phyloP scores from a whole-genome alignment of 2,888 invertebrate genomes.

The Tenthredo livida region DNA sequence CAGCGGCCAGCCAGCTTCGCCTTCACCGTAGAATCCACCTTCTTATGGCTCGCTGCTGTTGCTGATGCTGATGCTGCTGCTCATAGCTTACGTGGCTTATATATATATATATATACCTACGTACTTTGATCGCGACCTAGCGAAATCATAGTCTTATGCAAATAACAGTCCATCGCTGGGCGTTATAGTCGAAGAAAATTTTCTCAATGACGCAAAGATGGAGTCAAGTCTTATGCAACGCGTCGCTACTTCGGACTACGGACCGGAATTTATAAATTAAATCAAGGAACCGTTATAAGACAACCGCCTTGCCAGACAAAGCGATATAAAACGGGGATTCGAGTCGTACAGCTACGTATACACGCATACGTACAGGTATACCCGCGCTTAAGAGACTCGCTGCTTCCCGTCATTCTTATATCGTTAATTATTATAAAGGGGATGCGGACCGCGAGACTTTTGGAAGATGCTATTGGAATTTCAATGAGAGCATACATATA shows the following conservation, averaged over 20 bases:
- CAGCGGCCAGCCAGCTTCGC: slow-evolving; percentile 4
- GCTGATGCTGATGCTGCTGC: no score
- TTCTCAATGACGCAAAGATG: slow-evolving; percentile 39
- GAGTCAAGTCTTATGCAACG: slow-evolving; percentile 25
- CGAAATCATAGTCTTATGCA: slow-evolving; percentile 35
- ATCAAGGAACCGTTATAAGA: slow-evolving; percentile 45
- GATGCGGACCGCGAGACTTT: slow-evolving; percentile 19
- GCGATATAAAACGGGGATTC: slow-evolving; percentile 15
- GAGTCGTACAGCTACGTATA: not conserved
- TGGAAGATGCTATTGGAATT: slow-evolving; percentile 25
- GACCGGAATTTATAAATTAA: slow-evolving; percentile 44
- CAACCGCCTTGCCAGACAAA: slow-evolving; percentile 42
- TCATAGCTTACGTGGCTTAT: slow-evolving; percentile 20
- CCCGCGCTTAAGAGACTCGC: not conserved
- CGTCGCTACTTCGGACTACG: slow-evolving; percentile 5
- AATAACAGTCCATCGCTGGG: slow-evolving; percentile 19
- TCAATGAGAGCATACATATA: not conserved
- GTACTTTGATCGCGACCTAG: not conserved
- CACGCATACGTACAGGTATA: not conserved
- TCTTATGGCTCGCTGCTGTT: not conserved
- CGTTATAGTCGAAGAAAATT: not conserved
- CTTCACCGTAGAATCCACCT: slow-evolving; percentile 28
- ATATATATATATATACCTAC: no score
- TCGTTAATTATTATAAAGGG: slow-evolving; percentile 30
- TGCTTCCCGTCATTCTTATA: slow-evolving; percentile 18